Percentiles rank a stretch among this genome's conserved stretches.
phyloP scores from a whole-genome alignment of 92 coral and sea anemone genomes.

The Blastomussa wellsi region DNA sequence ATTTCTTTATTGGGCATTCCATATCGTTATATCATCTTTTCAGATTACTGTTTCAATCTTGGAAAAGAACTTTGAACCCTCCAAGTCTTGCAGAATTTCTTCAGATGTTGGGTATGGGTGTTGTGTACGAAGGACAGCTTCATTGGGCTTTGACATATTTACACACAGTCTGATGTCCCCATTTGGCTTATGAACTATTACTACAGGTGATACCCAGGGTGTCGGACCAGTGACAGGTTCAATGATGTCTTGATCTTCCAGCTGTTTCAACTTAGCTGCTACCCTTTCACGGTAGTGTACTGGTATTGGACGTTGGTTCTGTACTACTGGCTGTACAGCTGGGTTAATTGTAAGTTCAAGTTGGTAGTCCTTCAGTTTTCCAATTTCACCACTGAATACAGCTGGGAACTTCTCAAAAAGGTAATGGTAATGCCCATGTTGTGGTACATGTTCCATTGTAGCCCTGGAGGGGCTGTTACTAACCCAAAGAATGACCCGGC shows the following conservation, averaged over 20 bases:
- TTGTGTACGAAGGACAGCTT: constrained; percentile 50
- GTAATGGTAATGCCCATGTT: constrained; percentile 25
- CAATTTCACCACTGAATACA: constrained; percentile 49
- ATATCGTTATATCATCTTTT: too few relatives aligned
- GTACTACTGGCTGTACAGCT: constrained; percentile 52
- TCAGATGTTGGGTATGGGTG: constrained; percentile 66
- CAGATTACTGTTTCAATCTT: too few relatives aligned
- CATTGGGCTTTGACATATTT: constrained; percentile 57
- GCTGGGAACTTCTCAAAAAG: constrained; percentile 35
- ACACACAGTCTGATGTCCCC: constrained; percentile 62
- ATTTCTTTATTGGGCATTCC: too few relatives aligned
- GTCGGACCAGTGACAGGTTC: constrained; percentile 62
- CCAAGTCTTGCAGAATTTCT: constrained; percentile 46
- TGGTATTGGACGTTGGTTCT: constrained; percentile 54
- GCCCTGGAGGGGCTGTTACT: constrained; percentile 9
- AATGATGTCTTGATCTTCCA: constrained; percentile 54
- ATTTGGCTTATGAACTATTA: constrained; percentile 55
- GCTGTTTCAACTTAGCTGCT: constrained; percentile 48
- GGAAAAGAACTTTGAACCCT: constrained; percentile 59
- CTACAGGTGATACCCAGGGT: constrained; percentile 68
- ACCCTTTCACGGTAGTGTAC: constrained; percentile 54
- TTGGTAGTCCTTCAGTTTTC: constrained; percentile 48
- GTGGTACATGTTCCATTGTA: constrained; percentile 20
- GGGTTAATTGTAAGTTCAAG: constrained; percentile 57
- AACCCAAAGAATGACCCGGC: constrained; percentile 1